Base-by-base conservation (phyloP, 2,888 invertebrate species). In the Aquatica leii region DNA sequence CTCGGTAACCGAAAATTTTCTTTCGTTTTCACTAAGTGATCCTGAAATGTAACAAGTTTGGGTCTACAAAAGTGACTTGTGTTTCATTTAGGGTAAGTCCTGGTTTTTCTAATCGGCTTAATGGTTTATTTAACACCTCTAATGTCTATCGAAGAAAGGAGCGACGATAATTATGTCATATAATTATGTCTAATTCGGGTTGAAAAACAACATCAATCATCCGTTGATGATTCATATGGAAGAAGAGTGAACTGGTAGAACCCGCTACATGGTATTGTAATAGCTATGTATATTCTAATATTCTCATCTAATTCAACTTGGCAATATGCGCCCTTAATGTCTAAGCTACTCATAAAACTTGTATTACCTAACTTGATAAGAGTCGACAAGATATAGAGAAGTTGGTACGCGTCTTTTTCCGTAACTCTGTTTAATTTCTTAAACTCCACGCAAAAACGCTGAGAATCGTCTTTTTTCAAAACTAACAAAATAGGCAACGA, bases 221-320 rank as follows among this genome's bases (percentile, higher is more conserved):
- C 0, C 72, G 56, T 49, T 73, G 64, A 65, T 2, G 76, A 50
- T 0, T 75, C 75, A 61, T 75, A 76, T 0, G 76, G 74, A 69
- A 76, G 69, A 2, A 69, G 49, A 0, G 8, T 21, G 49, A 71
- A 70, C 34, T 71, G 68, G 31, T 55, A 70, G 0, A 68, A 52
- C 0, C 70, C 70, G 8, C 70, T 35, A 34, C 54, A 43, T 2
- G 69, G 68, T 6, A 70, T 62, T 8, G 67, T 67, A 49, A 71
- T 70, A 12, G 67, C 69, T 0, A n/a, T 17, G 9, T 11, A 8
- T 6, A 24, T 20, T 1, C 43, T 53, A 3, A 48, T 40, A 40
- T n/a, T n/a, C n/a, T n/a, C n/a, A n/a, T n/a, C n/a, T n/a, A n/a
- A n/a, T n/a, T n/a, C n/a, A n/a, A n/a, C 40, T 40, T 40, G 40